These are phyloP conservation scores for Lagopus leucura DNA, from an alignment of 2,113 vertebrate species.

Conservation along the genomic window DNA sequence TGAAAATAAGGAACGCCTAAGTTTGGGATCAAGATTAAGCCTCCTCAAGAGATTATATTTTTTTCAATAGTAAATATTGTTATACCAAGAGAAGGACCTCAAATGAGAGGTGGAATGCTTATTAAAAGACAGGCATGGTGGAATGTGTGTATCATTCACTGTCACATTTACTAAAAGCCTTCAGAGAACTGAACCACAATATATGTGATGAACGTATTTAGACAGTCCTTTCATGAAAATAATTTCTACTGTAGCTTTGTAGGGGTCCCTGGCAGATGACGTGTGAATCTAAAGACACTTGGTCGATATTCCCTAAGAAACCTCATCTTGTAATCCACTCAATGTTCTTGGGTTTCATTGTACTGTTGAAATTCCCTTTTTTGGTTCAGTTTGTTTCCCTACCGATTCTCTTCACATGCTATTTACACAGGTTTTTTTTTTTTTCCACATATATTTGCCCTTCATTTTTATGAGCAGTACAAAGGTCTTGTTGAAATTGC, in stretches of 20 bases:
- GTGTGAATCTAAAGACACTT: background rate
- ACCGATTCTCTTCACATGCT: background rate
- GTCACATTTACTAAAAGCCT: background rate
- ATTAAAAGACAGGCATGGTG: background rate
- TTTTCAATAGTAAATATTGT: background rate
- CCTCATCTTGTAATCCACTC: background rate
- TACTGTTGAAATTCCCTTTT: background rate
- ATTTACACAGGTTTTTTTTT: background rate
- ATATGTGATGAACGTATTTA: background rate
- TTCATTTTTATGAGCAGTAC: background rate
- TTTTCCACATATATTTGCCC: background rate
- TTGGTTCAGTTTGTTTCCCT: background rate
- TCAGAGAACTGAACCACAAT: background rate
- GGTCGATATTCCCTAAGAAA: background rate
- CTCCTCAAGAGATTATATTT: background rate
- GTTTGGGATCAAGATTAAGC: background rate
- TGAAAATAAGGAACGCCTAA: background rate
- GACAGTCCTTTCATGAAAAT: background rate
- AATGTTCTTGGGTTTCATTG: background rate
- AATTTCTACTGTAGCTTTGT: background rate
- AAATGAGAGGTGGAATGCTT: background rate
- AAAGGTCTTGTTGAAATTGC: background rate
- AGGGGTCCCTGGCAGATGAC: background rate
- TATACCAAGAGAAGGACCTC: background rate
- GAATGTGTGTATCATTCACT: background rate